These are phyloP conservation scores for Vanacampus margaritifer DNA, from an alignment of 2,113 vertebrate species.

Conservation along the genomic window DNA sequence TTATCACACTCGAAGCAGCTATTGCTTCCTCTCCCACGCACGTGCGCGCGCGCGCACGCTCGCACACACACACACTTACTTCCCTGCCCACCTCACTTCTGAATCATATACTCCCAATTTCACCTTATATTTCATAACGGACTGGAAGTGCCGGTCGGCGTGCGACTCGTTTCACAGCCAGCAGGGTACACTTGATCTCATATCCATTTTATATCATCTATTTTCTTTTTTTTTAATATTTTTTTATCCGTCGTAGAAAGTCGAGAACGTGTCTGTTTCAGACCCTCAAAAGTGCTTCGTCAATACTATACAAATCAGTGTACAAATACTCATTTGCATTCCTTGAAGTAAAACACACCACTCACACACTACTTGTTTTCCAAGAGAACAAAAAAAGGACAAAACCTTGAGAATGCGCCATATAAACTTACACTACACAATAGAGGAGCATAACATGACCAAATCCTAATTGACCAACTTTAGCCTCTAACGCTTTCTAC, in stretches of 20 bases:
- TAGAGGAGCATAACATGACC: neutral
- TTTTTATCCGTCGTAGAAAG: too few relatives aligned
- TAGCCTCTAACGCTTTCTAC: conserved; percentile 6
- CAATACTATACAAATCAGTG: too few relatives aligned
- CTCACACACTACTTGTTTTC: neutral
- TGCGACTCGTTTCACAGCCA: conserved; percentile 12
- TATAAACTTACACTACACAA: conserved; percentile 1
- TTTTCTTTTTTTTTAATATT: too few relatives aligned
- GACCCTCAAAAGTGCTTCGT: too few relatives aligned
- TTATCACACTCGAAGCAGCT: conserved; percentile 63
- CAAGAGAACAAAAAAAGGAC: neutral
- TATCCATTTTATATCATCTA: conserved; percentile 1
- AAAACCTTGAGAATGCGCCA: neutral
- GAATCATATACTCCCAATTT: conserved; percentile 41
- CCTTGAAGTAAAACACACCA: neutral
- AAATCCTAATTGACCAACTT: neutral
- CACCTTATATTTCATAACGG: conserved; percentile 22
- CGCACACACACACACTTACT: conserved; percentile 47
- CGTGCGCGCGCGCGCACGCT: conserved; percentile 47
- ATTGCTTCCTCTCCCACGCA: conserved; percentile 45
- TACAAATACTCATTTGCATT: too few relatives aligned
- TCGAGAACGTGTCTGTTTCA: too few relatives aligned
- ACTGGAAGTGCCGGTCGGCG: conserved; percentile 20
- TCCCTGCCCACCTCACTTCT: conserved; percentile 20
- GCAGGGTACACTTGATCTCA: conserved; percentile 6